These are phyloP conservation scores for Rhagonycha fulva DNA, from an alignment of 2,888 invertebrate genomes.

Conservation along the genomic window DNA sequence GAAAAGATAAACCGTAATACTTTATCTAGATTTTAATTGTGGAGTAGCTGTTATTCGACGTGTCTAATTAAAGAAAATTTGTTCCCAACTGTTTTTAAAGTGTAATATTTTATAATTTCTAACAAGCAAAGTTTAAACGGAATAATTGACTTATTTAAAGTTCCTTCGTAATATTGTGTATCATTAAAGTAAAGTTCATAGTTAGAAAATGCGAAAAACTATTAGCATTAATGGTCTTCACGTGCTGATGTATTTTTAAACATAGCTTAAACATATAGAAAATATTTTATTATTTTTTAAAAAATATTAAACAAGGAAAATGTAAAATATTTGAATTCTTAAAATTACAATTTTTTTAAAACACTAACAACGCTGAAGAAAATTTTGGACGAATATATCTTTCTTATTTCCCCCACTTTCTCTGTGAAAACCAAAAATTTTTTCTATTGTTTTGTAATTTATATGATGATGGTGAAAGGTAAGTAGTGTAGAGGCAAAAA, in stretches of 20 bases:
- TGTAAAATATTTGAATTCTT: too few species aligned
- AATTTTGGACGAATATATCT: too few species aligned
- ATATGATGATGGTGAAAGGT: too few species aligned
- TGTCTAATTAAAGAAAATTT: background rate
- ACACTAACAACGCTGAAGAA: too few species aligned
- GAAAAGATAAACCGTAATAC: background rate
- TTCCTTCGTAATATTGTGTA: background rate
- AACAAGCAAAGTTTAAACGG: background rate
- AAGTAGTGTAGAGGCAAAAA: too few species aligned
- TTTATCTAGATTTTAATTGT: background rate
- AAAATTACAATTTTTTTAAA: too few species aligned
- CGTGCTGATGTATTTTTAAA: background rate
- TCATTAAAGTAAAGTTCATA: background rate
- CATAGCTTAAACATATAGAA: background rate
- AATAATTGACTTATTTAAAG: background rate
- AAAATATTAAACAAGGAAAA: too few species aligned
- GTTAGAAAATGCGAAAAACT: background rate
- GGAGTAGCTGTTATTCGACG: background rate
- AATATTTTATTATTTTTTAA: too few species aligned
- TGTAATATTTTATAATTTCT: background rate
- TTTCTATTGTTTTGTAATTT: too few species aligned
- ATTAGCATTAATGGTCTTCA: background rate
- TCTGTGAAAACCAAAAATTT: too few species aligned
- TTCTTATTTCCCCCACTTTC: too few species aligned
- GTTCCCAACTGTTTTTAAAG: background rate